Evolutionary conservation across 2,888 invertebrate genomes (phyloP), one percentile per base, ranked within the genome.

Genomic region (Eulithis prunata): DNA sequence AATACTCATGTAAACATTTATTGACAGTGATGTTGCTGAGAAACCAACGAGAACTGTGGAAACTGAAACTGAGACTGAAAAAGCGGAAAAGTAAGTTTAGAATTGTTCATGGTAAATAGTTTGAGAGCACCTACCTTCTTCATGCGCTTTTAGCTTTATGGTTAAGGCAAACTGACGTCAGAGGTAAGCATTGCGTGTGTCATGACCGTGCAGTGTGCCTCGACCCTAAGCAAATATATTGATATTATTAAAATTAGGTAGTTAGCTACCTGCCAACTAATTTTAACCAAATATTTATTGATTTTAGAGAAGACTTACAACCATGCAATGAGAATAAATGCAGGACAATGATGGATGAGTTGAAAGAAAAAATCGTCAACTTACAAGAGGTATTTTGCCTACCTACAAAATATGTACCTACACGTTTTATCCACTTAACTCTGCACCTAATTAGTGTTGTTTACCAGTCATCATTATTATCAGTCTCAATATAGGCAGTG

Each of bases 291-390:
- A 2, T 12, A 14, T 45, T 53, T 60, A 4, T 54, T 54, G 45
- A 5, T 75, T 74, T 43, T 68, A 85, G 78, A 38, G 60, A 64
- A 5, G 62, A 49, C 3, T 69, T 46, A 13, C 76, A 79, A 36
- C 54, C 67, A 14, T 90, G 90, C 66, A 78, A 84, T 58, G 84
- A 87, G 69, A 89, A 89, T 64, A 86, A 79, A 82, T 90, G 89
- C 72, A 80, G 73, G 70, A 78, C 81, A 66, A 69, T 74, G 0
- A 86, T 88, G 77, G 85, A 87, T 5, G 89, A 89, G 68, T 74
- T 90, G 58, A 84, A 87, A 75, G 75, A 79, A 59, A 88, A 86
- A 70, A 84, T 89, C 52, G 71, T 69, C 28, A 73, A 80, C 60
- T 80, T 91, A 61, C 78, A 88, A 78, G 76, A 84, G 82, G 91